Evolutionary conservation across 1,140 invertebrate genomes (phyloP).

Genomic region (Antheraea pernyi): DNA sequence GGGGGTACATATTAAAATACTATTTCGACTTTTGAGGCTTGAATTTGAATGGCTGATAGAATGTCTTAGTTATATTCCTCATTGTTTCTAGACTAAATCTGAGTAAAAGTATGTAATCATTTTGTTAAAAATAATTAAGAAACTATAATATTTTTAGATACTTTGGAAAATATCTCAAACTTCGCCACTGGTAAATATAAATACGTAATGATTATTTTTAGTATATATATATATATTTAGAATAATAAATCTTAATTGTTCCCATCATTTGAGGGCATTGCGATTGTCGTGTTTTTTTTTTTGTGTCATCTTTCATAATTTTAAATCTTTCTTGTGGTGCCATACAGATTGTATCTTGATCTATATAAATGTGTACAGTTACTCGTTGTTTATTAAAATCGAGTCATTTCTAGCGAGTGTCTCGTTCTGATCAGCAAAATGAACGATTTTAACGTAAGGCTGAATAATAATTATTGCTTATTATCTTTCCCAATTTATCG

Average conservation of each 20-base stretch:
- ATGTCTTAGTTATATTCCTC: too few relatives aligned
- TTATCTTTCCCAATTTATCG: neutral
- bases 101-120: too few relatives aligned
- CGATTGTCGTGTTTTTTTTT: neutral
- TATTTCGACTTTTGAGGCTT: too few relatives aligned
- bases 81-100: too few relatives aligned
- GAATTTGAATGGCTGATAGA: too few relatives aligned
- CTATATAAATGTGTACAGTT: neutral
- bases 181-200: neutral
- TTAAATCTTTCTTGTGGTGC: neutral
- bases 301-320: neutral
- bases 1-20: too few relatives aligned
- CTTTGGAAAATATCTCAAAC: too few relatives aligned
- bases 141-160: too few relatives aligned
- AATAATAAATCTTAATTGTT: neutral
- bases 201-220: too few relatives aligned
- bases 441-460: constrained; percentile 4
- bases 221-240: neutral
- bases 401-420: too few relatives aligned
- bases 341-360: neutral
- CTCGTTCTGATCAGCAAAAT: neutral
- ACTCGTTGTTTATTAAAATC: neutral
- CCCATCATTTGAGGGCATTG: neutral
- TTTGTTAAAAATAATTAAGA: too few relatives aligned
- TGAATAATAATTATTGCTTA: neutral